Percentiles rank a stretch among this genome's conserved stretches.
These are phyloP conservation scores for Rhagophthalmus giganteus DNA, from an alignment of 2,888 invertebrate genomes.

Conservation along the genomic window DNA sequence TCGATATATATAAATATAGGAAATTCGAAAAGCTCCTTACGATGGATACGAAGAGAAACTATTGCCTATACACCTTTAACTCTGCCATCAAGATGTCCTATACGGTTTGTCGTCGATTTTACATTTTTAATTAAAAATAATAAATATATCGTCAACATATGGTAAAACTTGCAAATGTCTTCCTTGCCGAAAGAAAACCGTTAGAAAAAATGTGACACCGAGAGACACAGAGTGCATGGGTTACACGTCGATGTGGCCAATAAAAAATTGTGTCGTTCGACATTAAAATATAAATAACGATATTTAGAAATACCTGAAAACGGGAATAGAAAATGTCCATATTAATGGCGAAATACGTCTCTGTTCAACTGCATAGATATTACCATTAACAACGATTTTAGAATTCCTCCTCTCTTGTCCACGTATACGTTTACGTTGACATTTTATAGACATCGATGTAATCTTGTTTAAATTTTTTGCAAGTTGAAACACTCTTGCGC, in stretches of 20 bases:
- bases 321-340: no score
- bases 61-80: background rate
- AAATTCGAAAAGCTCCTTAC: background rate
- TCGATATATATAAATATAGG: no score
- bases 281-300: conserved; percentile 10
- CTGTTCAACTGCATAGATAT: no score
- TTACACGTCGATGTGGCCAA: conserved; percentile 5
- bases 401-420: no score
- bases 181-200: conserved; percentile 8
- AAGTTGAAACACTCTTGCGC: no score
- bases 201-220: conserved; percentile 11
- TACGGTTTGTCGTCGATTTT: background rate
- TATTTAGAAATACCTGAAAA: background rate
- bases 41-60: background rate
- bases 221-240: conserved; percentile 10
- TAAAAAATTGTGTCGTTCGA: conserved; percentile 8
- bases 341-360: no score
- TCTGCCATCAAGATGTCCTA: background rate
- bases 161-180: conserved; percentile 6
- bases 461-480: no score
- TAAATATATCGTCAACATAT: conserved; percentile 11
- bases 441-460: no score
- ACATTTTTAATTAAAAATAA: conserved; percentile 1
- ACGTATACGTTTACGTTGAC: no score
- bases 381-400: no score